Evolutionary conservation across 2,113 vertebrate genomes (phyloP).

Genomic region (Protobothrops mucrosquamatus): DNA sequence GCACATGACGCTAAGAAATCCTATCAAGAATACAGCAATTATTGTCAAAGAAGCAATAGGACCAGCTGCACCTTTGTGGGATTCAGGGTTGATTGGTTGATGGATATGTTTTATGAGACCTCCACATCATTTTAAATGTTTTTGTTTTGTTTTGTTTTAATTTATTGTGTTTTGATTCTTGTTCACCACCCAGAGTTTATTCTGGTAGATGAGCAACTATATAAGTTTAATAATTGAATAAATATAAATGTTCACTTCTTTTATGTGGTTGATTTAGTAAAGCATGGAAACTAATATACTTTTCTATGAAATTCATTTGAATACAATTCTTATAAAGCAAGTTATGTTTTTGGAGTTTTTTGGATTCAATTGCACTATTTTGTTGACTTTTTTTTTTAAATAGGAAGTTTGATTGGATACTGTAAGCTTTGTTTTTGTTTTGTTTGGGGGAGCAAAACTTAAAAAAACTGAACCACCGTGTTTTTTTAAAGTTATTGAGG

Average conservation of each 20-base stretch:
- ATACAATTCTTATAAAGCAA: not conserved
- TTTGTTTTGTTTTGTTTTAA: not conserved
- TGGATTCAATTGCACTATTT: not conserved
- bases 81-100: not conserved
- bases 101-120: not conserved
- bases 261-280: not conserved
- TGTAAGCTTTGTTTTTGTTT: not conserved
- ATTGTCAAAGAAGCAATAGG: not conserved
- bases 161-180: not conserved
- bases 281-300: not conserved
- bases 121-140: not conserved
- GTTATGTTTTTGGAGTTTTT: not conserved
- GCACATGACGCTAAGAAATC: not conserved
- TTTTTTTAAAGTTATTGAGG: not conserved
- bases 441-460: not conserved
- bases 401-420: not conserved
- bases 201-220: not conserved
- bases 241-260: not conserved
- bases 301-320: not conserved
- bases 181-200: not conserved
- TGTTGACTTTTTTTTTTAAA: not conserved
- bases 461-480: not conserved
- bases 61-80: not conserved
- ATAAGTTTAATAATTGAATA: not conserved
- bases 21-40: not conserved